Conservation (phyloP, 2,888 invertebrate species). For the Minunthozetes semirufus region DNA sequence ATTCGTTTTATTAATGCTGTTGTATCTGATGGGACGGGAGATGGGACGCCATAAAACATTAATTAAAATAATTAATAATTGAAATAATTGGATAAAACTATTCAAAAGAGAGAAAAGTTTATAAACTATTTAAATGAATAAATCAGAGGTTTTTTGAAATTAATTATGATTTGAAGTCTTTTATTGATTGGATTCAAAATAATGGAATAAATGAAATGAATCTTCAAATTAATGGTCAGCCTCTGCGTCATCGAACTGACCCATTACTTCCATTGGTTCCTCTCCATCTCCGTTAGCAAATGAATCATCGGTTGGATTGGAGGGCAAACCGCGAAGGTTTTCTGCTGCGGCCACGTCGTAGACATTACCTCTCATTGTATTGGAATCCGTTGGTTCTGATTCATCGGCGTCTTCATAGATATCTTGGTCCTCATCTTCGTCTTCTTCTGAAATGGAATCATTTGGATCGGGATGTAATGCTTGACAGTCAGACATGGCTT, state of each 20-base stretch:
- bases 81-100: no score
- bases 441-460: constrained; percentile 55
- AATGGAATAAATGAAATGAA: neutral
- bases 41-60: no score
- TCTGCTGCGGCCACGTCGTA: constrained; percentile 46
- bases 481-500: constrained; percentile 68
- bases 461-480: constrained; percentile 70
- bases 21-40: no score
- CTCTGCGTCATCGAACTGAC: constrained; percentile 58
- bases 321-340: neutral
- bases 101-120: no score
- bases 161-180: no score
- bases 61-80: no score
- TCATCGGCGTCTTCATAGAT: constrained; percentile 50
- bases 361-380: constrained; percentile 45
- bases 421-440: constrained; percentile 32
- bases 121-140: no score
- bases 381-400: constrained; percentile 45
- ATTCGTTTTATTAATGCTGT: no score
- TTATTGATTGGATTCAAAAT: neutral
- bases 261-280: constrained; percentile 41
- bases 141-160: no score
- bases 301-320: neutral
- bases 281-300: constrained; percentile 43
- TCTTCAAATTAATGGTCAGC: constrained; percentile 19